phyloP scores from a whole-genome alignment of 64 coral and sea anemone species.

The Acropora tenuis region DNA sequence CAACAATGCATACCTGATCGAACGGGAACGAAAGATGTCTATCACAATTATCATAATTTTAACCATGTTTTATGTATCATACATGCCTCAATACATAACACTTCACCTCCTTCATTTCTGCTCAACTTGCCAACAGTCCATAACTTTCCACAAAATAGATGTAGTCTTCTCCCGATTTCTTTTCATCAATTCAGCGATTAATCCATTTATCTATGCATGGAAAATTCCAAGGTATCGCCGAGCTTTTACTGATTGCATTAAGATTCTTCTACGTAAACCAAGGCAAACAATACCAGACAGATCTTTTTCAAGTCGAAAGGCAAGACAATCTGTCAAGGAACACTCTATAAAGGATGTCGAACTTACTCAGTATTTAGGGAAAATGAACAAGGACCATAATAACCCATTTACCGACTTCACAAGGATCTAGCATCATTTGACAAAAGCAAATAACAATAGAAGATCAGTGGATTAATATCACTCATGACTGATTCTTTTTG shows the following conservation, averaged over 20 bases:
- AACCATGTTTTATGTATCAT: not conserved
- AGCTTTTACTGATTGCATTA: not conserved
- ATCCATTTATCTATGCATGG: slow-evolving; percentile 37
- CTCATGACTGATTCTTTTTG: no score
- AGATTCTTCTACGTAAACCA: not conserved
- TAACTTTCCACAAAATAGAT: slow-evolving; percentile 37
- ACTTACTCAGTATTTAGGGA: not conserved
- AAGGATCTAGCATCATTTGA: not conserved
- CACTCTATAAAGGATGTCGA: not conserved
- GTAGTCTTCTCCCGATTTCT: not conserved
- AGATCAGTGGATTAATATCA: not conserved
- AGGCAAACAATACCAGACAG: no score
- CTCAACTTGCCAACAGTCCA: slow-evolving; percentile 1
- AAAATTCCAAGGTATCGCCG: slow-evolving; percentile 9
- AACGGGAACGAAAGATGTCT: slow-evolving; percentile 8
- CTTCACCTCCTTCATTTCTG: slow-evolving; percentile 24
- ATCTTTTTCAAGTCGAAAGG: not conserved
- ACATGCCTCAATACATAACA: slow-evolving; percentile 29
- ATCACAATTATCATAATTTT: slow-evolving; percentile 5
- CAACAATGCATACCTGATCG: not conserved
- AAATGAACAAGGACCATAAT: not conserved
- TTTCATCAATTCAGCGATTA: slow-evolving; percentile 19
- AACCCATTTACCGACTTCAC: not conserved
- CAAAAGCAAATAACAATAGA: not conserved
- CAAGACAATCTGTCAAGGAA: not conserved